Percentiles rank a stretch among this genome's conserved stretches.
Conservation (phyloP, 2,888 invertebrate species). For the Hypena proboscidalis region DNA sequence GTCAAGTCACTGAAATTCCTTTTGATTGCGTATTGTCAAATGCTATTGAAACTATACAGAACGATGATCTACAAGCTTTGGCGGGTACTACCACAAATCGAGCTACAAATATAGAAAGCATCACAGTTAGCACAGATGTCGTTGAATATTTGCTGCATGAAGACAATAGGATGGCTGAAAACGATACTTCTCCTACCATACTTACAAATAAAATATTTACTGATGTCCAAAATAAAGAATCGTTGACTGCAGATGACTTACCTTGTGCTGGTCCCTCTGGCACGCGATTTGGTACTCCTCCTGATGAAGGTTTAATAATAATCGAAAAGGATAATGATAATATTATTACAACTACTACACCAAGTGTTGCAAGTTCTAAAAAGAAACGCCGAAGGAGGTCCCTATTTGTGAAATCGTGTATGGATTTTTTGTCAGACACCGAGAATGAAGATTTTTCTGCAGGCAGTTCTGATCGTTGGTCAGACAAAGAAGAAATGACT, state of each 20-base stretch:
- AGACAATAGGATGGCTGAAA: constrained; percentile 13
- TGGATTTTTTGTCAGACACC: constrained; percentile 16
- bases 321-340: constrained; percentile 1
- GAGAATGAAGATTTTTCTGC: constrained; percentile 18
- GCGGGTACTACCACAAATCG: constrained; percentile 10
- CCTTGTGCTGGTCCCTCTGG: constrained; percentile 11
- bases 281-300: constrained; percentile 14
- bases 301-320: too few species aligned
- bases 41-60: constrained; percentile 9
- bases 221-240: constrained; percentile 16
- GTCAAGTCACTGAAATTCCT: constrained; percentile 17
- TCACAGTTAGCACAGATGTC: constrained; percentile 6
- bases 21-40: constrained; percentile 13
- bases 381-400: constrained; percentile 14
- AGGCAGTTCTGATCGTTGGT: constrained; percentile 18
- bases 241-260: constrained; percentile 15
- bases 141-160: constrained; percentile 11
- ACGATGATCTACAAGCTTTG: constrained; percentile 6
- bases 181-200: constrained; percentile 15
- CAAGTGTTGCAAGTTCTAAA: neutral
- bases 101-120: constrained; percentile 9
- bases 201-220: constrained; percentile 12
- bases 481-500: constrained; percentile 17
- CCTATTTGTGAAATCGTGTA: constrained; percentile 15
- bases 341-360: neutral